A percentile compares a stretch with the other conserved stretches of the same genome.
Conservation (phyloP, 2,797 vertebrate genomes). For the Hippopotamyrus pictus region DNA sequence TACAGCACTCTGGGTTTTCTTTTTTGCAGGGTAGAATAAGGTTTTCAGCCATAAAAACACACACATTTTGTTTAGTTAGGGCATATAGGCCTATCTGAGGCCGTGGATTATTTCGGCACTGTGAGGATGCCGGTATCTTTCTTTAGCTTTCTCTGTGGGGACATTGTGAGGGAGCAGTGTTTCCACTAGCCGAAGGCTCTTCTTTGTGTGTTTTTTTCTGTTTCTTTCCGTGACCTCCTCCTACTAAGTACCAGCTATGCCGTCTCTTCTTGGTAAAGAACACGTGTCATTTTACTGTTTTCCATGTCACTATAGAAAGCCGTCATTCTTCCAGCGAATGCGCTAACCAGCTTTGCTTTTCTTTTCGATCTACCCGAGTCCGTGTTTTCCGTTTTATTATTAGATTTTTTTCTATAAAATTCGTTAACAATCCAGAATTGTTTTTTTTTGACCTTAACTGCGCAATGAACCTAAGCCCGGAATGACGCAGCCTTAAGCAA, state of each 20-base stretch:
- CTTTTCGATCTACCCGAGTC: neutral
- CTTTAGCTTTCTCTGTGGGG: neutral
- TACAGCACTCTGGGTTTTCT: neutral
- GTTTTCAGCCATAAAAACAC: neutral
- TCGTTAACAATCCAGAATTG: neutral
- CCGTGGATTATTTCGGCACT: neutral
- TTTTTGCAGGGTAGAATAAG: neutral
- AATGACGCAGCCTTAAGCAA: neutral
- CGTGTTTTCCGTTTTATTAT: neutral
- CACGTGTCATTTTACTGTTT: neutral
- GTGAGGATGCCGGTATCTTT: neutral
- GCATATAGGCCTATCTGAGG: neutral
- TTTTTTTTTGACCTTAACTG: slow-evolving; percentile 4
- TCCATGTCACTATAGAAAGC: neutral
- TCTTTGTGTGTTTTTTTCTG: neutral
- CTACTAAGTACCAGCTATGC: neutral
- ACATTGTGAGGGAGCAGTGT: neutral
- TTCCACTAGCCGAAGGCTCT: neutral
- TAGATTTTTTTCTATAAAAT: neutral
- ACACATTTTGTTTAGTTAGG: neutral
- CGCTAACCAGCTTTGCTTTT: neutral
- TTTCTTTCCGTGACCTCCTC: neutral
- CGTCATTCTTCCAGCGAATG: neutral
- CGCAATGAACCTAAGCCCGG: neutral
- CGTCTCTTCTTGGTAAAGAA: neutral